Evolutionary conservation across 2,797 vertebrate genomes (phyloP), one percentile per base, ranked within the genome.

Genomic region (Acrossocheilus fasciatus): DNA sequence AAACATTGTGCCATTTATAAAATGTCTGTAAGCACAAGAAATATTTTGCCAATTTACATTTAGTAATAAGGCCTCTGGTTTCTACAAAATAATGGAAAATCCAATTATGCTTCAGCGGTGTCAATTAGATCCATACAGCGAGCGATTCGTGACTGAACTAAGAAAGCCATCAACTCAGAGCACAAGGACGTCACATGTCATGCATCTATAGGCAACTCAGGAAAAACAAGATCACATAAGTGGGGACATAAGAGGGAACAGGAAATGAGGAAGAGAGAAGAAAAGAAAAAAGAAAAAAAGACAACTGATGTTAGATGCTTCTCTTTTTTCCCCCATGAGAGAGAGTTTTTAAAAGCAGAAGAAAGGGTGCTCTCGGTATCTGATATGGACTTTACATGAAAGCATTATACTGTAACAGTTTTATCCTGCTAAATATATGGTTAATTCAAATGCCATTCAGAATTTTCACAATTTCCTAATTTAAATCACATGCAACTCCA

Each of bases 181-280:
- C 66, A 83, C 68, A 73, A 70, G 45, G 41, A 23, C 47, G 57
- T 88, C 80, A 86, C 66, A 83, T 82, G 80, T 34, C 68, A 45
- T 1, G 11, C 74, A 7, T 41, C 30, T 43, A 69, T 52, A 86
- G 12, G 23, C 17, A 52, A 39, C 64, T 23, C n/a, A 75, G n/a
- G 6, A 78, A 70, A 36, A 87, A 47, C 26, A 57, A 52, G 26
- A 78, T 73, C 30, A 50, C 62, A 78, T 47, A n/a, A 64, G 20
- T 26, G 20, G 41, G 41, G 62, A 69, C 23, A 81, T 23, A 52
- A 47, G 26, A 77, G 20, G 12, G 50, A 75, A 69, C 12, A 68
- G 14, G 41, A 59, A 50, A 39, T 66, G 20, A 75, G 8, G 23
- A 50, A 76, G 47, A 76, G 5, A 47, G 50, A 39, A 39, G 3